Base-by-base conservation (phyloP, 2,113 vertebrate species). In the Dissostichus mawsoni region DNA sequence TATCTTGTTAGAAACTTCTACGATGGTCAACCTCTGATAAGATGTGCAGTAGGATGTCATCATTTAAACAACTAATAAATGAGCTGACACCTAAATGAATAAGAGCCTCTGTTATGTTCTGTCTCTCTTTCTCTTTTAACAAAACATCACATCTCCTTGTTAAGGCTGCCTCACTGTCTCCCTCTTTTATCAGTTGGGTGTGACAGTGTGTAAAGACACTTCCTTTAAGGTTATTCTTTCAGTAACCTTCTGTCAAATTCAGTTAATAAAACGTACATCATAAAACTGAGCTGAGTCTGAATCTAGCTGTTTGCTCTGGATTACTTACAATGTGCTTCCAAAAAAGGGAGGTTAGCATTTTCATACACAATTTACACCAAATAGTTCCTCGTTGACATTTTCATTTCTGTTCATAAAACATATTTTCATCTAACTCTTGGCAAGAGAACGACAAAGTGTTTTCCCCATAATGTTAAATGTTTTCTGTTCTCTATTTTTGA, bases 81-180 rank as follows among this genome's bases (percentile, higher is more conserved):
- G 9, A 51, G 8, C 20, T 45, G 8, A 16, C 10, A 36, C 8
- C 11, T 20, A 25, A 57, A 29, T 65, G 52, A 72, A 14, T 29
- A 59, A 4, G 8, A 51, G 5, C 45, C 20, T 66, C 11, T 47
- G 29, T 14, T 59, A 50, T n/a, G 45, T 68, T 61, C 2, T 0
- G 11, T 33, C 14, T 44, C 11, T 11, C 8, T 25, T 44, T 59
- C 56, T 47, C 11, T 51, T 13, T 11, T 8, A 50, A 45, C 23
- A 20, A 16, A 41, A 51, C 10, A 61, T 18, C 45, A 29, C 13
- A 52, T 44, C 65, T 17, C 33, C n/a, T 25, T 48, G 14, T 47
- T 20, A 13, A 62, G 44, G 45, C 51, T 44, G 57, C 52, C 79
- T 78, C 57, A 23, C 52, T 58, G 33, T 78, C 69, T 78, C 64